A percentile compares a stretch with the other conserved stretches of the same genome.
Evolutionary conservation across 2,888 invertebrate genomes (phyloP).

Genomic region (Caenorhabditis sp.): DNA sequence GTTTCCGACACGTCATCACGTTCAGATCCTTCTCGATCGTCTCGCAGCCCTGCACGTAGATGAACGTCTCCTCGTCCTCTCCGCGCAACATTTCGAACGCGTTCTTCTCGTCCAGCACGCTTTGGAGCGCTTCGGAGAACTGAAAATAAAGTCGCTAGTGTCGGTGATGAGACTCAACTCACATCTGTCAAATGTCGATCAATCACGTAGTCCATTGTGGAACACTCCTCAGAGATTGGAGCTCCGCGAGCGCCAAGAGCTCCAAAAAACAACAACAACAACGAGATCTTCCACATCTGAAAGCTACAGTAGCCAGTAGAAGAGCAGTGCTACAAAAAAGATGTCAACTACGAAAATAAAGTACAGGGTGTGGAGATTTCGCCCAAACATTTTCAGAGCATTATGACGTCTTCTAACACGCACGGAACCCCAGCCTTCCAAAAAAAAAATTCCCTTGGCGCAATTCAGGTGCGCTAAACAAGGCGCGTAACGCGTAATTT

Average conservation of each 20-base stretch:
- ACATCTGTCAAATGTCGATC: constrained; percentile 24
- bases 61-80: constrained; percentile 42
- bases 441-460: too few species aligned
- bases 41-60: constrained; percentile 37
- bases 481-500: too few species aligned
- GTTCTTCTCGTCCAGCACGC: constrained; percentile 35
- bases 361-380: too few species aligned
- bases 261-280: background rate
- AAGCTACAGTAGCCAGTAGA: too few species aligned
- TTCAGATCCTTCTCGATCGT: constrained; percentile 37
- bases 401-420: too few species aligned
- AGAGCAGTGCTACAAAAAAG: too few species aligned
- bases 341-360: too few species aligned
- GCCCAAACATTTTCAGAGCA: too few species aligned
- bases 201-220: constrained; percentile 18
- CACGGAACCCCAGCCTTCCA: too few species aligned
- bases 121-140: constrained; percentile 40
- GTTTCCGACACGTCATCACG: constrained; percentile 12
- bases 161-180: background rate
- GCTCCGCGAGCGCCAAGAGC: constrained; percentile 12
- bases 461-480: too few species aligned
- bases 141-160: constrained; percentile 1
- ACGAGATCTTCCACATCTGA: background rate
- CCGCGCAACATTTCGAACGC: constrained; percentile 37
- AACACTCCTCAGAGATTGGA: constrained; percentile 17